Evolutionary conservation across 2,888 invertebrate genomes (phyloP).

Genomic region (Archips crataeganus): DNA sequence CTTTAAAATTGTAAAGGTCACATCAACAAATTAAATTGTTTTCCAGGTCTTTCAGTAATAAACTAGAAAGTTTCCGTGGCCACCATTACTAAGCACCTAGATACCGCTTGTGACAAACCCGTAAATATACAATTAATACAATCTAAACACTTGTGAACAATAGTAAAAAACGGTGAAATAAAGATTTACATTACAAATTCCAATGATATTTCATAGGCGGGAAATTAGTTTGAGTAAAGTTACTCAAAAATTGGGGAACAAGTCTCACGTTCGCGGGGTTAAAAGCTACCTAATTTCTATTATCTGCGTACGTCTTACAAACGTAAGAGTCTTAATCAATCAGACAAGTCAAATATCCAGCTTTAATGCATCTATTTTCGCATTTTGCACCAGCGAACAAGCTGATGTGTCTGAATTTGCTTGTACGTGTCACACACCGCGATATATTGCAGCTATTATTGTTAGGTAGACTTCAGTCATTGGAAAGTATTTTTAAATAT

Average conservation of each 20-base stretch:
- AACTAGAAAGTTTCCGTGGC: slow-evolving; percentile 29
- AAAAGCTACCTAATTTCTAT: background rate
- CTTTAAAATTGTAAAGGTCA: too few relatives aligned
- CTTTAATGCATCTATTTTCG: background rate
- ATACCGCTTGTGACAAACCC: slow-evolving; percentile 19
- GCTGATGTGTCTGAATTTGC: too few relatives aligned
- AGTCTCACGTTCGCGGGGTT: background rate
- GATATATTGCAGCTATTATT: background rate
- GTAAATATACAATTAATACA: slow-evolving; percentile 1
- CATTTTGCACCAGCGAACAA: too few relatives aligned
- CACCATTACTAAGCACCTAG: slow-evolving; percentile 46
- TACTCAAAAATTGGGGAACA: slow-evolving; percentile 1
- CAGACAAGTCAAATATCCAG: background rate
- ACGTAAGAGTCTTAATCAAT: too few relatives aligned
- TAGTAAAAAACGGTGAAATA: background rate
- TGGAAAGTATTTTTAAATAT: too few relatives aligned
- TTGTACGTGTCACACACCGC: background rate
- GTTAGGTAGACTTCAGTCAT: too few relatives aligned
- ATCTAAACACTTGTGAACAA: background rate
- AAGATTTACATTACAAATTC: background rate
- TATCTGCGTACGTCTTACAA: too few relatives aligned
- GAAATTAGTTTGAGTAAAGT: slow-evolving; percentile 6
- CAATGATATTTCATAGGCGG: slow-evolving; percentile 24
- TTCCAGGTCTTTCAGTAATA: too few relatives aligned
- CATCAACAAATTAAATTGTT: too few relatives aligned